A percentile compares a stretch with the other conserved stretches of the same genome.
Evolutionary conservation across 2,113 vertebrate species (phyloP).

Genomic region (Labrus mixtus): DNA sequence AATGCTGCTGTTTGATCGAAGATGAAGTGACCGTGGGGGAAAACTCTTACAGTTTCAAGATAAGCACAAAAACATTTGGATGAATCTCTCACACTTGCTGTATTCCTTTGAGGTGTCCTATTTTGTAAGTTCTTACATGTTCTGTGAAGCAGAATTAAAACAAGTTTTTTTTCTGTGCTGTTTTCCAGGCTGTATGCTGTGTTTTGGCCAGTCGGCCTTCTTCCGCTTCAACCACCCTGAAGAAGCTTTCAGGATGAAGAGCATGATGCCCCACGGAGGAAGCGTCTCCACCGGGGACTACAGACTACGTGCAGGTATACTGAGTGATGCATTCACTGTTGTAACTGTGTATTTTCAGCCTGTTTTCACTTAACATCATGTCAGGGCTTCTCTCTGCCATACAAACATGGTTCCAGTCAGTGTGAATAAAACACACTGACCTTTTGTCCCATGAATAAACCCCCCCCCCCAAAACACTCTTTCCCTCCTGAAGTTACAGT

Average conservation of each 20-base stretch:
- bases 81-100: not conserved
- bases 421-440: constrained; percentile 28
- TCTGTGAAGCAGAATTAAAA: not conserved
- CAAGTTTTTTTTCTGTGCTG: not conserved
- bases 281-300: constrained; percentile 70
- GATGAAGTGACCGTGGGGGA: not conserved
- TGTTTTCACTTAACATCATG: not conserved
- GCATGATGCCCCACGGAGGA: constrained; percentile 88
- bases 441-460: constrained; percentile 36
- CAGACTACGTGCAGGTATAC: constrained; percentile 64
- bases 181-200: constrained; percentile 93
- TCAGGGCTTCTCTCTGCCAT: not conserved
- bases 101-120: not conserved
- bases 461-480: not conserved
- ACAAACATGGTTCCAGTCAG: not conserved
- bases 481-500: constrained; percentile 14
- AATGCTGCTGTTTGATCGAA: too few relatives aligned
- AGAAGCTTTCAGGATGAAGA: constrained; percentile 96
- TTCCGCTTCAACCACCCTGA: constrained; percentile 98
- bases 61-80: not conserved
- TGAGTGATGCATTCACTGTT: not conserved
- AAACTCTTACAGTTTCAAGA: not conserved
- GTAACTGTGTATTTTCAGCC: constrained; percentile 14
- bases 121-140: not conserved
- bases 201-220: constrained; percentile 94